These are phyloP conservation scores for Hydractinia symbiolongicarpus DNA, from an alignment of 30 jellyfish, hydroid and myxozoan species.

Conservation along the genomic window DNA sequence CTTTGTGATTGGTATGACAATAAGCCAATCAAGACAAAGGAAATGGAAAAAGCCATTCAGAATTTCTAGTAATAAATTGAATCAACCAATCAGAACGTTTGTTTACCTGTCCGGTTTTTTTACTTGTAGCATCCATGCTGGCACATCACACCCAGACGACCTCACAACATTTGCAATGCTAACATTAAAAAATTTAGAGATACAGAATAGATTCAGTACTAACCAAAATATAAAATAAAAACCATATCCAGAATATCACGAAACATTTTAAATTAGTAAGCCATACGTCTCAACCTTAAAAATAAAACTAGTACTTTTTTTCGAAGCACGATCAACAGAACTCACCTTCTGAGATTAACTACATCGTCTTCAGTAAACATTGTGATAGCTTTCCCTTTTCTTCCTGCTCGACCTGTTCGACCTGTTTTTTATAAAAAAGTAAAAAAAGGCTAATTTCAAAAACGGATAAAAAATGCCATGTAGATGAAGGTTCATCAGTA, in stretches of 20 bases:
- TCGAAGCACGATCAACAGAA: too few species aligned
- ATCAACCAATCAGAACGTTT: too few species aligned
- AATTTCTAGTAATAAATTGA: background rate
- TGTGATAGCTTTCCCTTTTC: conserved; percentile 90
- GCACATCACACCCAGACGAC: conserved; percentile 85
- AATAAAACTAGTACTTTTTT: too few species aligned
- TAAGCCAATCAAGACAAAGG: background rate
- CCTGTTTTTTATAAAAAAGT: conserved; percentile 32
- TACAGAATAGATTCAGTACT: too few species aligned
- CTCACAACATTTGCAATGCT: conserved; percentile 83
- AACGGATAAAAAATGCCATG: background rate
- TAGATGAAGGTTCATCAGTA: background rate
- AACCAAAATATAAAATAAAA: too few species aligned
- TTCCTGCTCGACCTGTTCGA: conserved; percentile 98
- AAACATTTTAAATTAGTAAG: too few species aligned
- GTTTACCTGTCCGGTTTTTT: conserved; percentile 62
- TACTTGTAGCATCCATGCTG: conserved; percentile 72
- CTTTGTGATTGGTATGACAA: too few species aligned
- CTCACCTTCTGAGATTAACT: conserved; percentile 64
- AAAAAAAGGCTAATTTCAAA: background rate
- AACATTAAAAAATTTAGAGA: background rate
- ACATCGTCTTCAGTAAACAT: conserved; percentile 88
- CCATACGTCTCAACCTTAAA: too few species aligned
- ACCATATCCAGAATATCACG: too few species aligned
- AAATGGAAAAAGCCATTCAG: background rate